Evolutionary conservation across 2,113 vertebrate genomes (phyloP).

Genomic region (Brachyhypopomus occidentalis): DNA sequence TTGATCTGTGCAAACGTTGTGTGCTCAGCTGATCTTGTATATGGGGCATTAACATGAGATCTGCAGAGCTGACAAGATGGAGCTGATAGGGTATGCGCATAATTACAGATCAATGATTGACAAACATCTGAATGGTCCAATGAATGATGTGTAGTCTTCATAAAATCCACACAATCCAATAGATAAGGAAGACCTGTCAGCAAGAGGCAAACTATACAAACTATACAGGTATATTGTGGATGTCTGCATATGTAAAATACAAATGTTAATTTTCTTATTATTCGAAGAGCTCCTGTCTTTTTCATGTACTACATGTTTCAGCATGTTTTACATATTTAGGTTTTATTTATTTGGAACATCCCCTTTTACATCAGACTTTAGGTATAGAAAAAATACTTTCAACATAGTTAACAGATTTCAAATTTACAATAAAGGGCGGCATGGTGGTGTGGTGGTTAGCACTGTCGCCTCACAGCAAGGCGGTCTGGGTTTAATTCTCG

Average conservation of each 20-base stretch:
- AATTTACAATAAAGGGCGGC: no score
- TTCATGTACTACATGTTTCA: neutral
- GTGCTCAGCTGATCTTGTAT: conserved; percentile 43
- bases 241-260: neutral
- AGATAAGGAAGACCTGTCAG: neutral
- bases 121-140: conserved; percentile 44
- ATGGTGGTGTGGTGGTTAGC: no score
- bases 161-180: conserved; percentile 28
- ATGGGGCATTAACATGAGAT: neutral
- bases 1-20: neutral
- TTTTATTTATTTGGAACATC: no score
- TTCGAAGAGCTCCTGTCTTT: no score
- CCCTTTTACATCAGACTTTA: no score
- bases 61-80: neutral
- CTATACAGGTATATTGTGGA: neutral
- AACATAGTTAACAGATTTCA: no score
- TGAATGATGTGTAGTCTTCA: conserved; percentile 19
- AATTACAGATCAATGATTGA: conserved; percentile 61
- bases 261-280: neutral
- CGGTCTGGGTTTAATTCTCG: no score
- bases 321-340: neutral
- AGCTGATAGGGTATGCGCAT: conserved; percentile 20
- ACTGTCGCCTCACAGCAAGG: no score
- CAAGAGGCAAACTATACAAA: neutral
- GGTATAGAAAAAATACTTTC: no score